Base-by-base conservation (phyloP, 1,140 invertebrate species). In the Zaprionus capensis region DNA sequence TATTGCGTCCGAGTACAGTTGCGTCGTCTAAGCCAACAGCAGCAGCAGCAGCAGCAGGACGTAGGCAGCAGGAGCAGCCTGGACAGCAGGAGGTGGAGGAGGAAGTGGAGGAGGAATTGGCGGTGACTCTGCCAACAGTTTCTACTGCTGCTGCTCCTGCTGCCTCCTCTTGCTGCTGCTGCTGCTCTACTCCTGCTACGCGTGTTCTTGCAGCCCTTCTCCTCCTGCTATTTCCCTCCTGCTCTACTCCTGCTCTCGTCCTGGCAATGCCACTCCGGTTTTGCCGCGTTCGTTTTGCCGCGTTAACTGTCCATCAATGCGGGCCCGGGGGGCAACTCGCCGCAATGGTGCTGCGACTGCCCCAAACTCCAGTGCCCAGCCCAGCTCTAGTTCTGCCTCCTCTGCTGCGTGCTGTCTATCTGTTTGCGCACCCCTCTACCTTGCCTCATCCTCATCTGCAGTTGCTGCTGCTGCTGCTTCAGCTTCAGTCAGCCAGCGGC, bases 261-360 rank as follows among this genome's bases (percentile, higher is more conserved):
- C 24, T 26, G 15, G 31, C 26, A 5, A 17, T 36, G 31, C 56
- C 38, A 61, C 61, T 53, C 69, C 36, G 46, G 63, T 77, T 71
- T 88, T 88, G 87, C 82, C 84, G 85, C 85, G 85, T 90, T 90
- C 85, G 81, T 90, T 90, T 90, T 90, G 85, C 85, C 85, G 85
- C 85, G 85, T 90, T 90, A 90, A 90, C 85, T 90, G 85, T 90
- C 85, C 79, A 90, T 90, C 85, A 90, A 90, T 90, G 85, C 83
- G 84, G 83, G 83, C 80, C 67, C 67, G 61, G 53, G 70, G 76
- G 58, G 28, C 24, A 64, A 46, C 41, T 49, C 38, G 56, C 63
- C 56, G 28, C 63, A 51, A 31, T 41, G 28, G 6, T 34, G 55
- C 20, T 57, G 55, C 53, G 41, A 24, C 11, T 46, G 41, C 41